These are phyloP conservation scores for Notarius lentiginosus DNA, from an alignment of 2,113 vertebrate species.

Conservation along the genomic window DNA sequence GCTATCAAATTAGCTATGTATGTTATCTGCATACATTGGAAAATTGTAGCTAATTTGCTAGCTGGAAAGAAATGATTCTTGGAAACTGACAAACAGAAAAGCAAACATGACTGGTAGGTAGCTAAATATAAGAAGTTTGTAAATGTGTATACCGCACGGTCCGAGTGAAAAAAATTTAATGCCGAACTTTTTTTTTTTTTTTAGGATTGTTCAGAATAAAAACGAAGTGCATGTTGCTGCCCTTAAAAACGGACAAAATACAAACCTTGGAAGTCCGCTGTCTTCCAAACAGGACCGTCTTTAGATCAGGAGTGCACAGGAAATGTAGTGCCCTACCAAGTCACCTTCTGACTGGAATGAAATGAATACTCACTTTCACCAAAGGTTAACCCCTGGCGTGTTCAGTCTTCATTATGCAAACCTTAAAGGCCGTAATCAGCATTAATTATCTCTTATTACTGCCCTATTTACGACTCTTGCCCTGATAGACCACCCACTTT, in stretches of 20 bases:
- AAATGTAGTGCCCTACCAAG: background rate
- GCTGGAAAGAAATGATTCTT: background rate
- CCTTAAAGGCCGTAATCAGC: constrained; percentile 2
- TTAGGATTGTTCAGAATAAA: background rate
- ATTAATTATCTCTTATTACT: constrained; percentile 14
- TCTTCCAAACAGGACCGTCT: background rate
- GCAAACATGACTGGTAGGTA: background rate
- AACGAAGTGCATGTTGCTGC: background rate
- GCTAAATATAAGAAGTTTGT: background rate
- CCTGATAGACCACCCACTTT: constrained; percentile 21
- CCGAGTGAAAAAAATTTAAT: no score
- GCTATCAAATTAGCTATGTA: background rate
- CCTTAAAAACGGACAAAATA: background rate
- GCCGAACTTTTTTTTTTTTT: no score
- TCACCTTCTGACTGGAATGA: background rate
- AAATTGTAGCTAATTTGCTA: background rate
- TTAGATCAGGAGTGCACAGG: background rate
- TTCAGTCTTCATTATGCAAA: constrained; percentile 10
- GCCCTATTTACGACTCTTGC: background rate
- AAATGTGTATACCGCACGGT: background rate
- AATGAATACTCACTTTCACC: constrained; percentile 3
- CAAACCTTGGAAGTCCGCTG: background rate
- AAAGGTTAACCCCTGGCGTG: constrained; percentile 16
- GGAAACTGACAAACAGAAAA: background rate
- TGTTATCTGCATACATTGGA: background rate